Conservation (phyloP, 2,888 invertebrate genomes). For the Cephus pulcher region DNA sequence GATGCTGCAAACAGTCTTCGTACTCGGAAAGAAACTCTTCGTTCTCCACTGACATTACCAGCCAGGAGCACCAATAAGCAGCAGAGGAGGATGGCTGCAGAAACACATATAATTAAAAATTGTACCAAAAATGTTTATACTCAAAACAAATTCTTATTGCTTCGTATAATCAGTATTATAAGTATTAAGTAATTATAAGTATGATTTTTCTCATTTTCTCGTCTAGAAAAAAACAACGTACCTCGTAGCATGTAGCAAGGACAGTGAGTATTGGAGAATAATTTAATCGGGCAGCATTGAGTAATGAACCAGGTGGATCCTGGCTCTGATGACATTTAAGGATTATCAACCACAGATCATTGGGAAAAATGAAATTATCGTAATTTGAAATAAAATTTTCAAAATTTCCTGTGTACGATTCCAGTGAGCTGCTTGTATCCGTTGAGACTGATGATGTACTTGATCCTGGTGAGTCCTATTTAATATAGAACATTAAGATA, state of each 20-base stretch:
- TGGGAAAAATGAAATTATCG: slow-evolving; percentile 66
- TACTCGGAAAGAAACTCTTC: slow-evolving; percentile 42
- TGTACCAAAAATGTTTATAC: not conserved
- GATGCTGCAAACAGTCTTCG: slow-evolving; percentile 47
- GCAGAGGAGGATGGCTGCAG: slow-evolving; percentile 51
- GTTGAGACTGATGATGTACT: slow-evolving; percentile 22
- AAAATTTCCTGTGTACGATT: slow-evolving; percentile 51
- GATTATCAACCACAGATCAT: slow-evolving; percentile 72
- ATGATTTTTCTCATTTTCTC: not conserved
- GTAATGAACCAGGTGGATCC: slow-evolving; percentile 76
- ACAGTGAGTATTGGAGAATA: slow-evolving; percentile 74
- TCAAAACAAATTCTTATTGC: slow-evolving; percentile 1
- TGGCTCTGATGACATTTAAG: slow-evolving; percentile 77
- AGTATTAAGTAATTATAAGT: not conserved
- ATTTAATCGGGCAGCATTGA: slow-evolving; percentile 71
- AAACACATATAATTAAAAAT: slow-evolving; percentile 14
- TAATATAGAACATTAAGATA: not conserved
- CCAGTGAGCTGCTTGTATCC: slow-evolving; percentile 18
- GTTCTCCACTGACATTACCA: slow-evolving; percentile 49
- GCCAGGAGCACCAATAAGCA: slow-evolving; percentile 60
- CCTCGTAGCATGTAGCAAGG: slow-evolving; percentile 79
- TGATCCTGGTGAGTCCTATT: slow-evolving; percentile 8
- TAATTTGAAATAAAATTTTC: slow-evolving; percentile 60
- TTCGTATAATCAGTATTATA: not conserved
- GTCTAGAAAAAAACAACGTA: slow-evolving; percentile 42